These are phyloP conservation scores for Acleris laterana DNA, from an alignment of 2,888 invertebrate genomes.

Conservation along the genomic window DNA sequence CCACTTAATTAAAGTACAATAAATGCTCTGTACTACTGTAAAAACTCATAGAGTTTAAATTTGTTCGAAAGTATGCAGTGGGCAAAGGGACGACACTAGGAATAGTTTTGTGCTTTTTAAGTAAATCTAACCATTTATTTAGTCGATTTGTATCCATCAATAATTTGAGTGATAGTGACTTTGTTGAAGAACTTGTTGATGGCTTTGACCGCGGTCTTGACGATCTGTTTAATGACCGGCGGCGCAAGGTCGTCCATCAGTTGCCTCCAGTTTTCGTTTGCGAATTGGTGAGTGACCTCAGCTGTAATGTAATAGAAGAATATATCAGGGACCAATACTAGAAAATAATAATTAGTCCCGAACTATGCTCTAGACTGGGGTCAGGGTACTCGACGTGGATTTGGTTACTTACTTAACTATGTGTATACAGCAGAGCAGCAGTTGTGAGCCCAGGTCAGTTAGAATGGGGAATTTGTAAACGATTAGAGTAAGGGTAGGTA, in stretches of 20 bases:
- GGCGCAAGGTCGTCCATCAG: constrained; percentile 80
- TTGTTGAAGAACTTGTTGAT: constrained; percentile 77
- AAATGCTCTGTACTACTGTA: too few species aligned
- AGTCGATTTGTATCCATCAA: constrained; percentile 53
- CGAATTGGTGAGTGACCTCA: constrained; percentile 71
- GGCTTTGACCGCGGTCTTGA: constrained; percentile 63
- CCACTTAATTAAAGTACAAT: too few species aligned
- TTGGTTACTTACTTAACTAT: too few species aligned
- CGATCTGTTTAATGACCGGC: constrained; percentile 75
- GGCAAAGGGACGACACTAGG: too few species aligned
- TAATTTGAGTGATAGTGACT: constrained; percentile 55
- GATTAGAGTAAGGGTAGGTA: too few species aligned
- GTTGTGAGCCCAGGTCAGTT: too few species aligned
- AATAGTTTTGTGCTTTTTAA: background rate
- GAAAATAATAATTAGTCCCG: background rate
- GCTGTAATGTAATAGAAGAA: constrained; percentile 59
- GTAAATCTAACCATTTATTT: background rate
- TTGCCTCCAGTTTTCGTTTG: constrained; percentile 77
- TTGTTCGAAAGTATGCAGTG: too few species aligned
- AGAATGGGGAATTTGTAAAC: too few species aligned
- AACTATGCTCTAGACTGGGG: background rate
- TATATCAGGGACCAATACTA: background rate
- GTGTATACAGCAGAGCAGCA: too few species aligned
- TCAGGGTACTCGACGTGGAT: too few species aligned
- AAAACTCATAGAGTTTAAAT: too few species aligned